A percentile compares a stretch with the other conserved stretches of the same genome.
Conservation (phyloP, 2,113 vertebrate species). For the Tragelaphus strepsiceros region DNA sequence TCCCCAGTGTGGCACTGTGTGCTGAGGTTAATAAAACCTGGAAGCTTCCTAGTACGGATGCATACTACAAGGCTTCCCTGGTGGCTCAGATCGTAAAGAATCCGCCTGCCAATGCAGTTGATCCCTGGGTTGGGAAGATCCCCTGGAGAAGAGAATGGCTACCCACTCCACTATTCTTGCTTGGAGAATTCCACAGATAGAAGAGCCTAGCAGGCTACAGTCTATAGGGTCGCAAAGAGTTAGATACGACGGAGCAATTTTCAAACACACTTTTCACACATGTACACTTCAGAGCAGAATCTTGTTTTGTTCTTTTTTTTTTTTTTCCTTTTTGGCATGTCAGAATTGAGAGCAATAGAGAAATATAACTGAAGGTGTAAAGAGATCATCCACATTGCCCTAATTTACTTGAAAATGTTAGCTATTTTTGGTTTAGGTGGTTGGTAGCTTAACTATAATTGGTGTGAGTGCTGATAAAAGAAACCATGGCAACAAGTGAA, state of each 20-base stretch:
- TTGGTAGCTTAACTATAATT: not conserved
- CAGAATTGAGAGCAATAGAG: not conserved
- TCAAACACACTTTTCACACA: not conserved
- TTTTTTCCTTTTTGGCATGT: not conserved
- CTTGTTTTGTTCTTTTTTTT: not conserved
- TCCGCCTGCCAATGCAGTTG: not conserved
- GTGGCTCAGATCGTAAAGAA: not conserved
- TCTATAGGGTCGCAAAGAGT: not conserved
- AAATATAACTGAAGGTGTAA: not conserved
- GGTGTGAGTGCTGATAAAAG: not conserved
- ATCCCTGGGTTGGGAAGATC: not conserved
- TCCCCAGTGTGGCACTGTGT: not conserved
- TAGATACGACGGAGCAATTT: not conserved
- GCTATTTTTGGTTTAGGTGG: not conserved
- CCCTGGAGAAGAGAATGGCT: not conserved
- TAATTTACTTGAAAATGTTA: slow-evolving; percentile 20
- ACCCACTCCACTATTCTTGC: not conserved
- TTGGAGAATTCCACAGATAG: not conserved
- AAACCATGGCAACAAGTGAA: slow-evolving; percentile 17
- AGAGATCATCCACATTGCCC: not conserved
- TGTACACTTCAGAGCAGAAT: not conserved
- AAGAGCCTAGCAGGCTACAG: not conserved
- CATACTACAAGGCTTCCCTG: not conserved
- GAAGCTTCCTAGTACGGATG: rapidly evolving
- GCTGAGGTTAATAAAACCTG: not conserved